A percentile compares a stretch with the other conserved stretches of the same genome.
Evolutionary conservation across 2,113 vertebrate species (phyloP).

Genomic region (Saccopteryx leptura): DNA sequence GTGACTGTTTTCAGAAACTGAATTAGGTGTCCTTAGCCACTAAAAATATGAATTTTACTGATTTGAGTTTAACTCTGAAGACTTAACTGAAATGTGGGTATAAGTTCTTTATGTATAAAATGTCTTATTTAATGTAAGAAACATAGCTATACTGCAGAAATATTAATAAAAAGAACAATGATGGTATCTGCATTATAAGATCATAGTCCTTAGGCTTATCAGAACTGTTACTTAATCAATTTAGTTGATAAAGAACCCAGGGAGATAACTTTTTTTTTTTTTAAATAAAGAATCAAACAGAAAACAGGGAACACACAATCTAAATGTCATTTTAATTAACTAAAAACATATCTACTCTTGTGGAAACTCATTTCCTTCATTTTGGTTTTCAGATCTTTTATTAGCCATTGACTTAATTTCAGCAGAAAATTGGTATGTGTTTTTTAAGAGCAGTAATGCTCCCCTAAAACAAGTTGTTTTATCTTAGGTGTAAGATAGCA

Average conservation of each 20-base stretch:
- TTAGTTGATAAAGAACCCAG: constrained; percentile 47
- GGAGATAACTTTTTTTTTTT: constrained; percentile 8
- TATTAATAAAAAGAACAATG: constrained; percentile 32
- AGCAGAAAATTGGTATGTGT: constrained; percentile 55
- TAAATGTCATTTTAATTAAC: constrained; percentile 56
- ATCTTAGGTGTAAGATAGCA: constrained; percentile 75
- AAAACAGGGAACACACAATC: constrained; percentile 47
- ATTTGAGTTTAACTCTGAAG: constrained; percentile 51
- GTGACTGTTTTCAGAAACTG: constrained; percentile 19
- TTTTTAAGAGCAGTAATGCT: constrained; percentile 55
- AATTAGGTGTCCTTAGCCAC: neutral
- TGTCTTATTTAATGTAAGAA: neutral
- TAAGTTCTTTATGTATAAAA: constrained; percentile 30
- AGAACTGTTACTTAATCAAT: constrained; percentile 38
- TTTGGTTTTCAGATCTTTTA: constrained; percentile 35
- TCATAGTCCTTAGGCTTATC: neutral
- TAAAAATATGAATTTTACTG: constrained; percentile 31
- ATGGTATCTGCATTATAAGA: neutral
- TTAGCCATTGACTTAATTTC: constrained; percentile 68
- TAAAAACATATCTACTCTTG: constrained; percentile 31
- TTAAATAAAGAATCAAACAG: constrained; percentile 38
- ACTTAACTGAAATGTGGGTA: neutral
- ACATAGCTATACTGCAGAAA: constrained; percentile 9
- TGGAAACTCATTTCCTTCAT: constrained; percentile 50
- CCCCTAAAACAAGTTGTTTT: constrained; percentile 75